A percentile compares a stretch with the other conserved stretches of the same genome.
phyloP scores from a whole-genome alignment of 53 echinoderm and acorn worm species.

The Luidia sarsii region DNA sequence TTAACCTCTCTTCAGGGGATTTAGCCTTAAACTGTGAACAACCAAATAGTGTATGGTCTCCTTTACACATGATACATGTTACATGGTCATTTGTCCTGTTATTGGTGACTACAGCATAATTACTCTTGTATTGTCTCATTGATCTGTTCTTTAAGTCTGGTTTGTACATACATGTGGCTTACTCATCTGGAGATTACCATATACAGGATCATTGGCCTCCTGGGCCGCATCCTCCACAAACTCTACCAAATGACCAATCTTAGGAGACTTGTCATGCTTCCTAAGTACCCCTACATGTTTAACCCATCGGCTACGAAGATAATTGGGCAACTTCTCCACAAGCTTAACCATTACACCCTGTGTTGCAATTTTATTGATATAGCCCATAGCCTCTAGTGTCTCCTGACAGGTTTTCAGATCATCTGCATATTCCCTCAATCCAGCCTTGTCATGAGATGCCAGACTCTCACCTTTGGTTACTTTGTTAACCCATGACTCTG shows the following conservation, averaged over 20 bases:
- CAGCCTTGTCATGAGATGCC: slow-evolving; percentile 27
- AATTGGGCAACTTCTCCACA: slow-evolving; percentile 37
- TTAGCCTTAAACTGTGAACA: slow-evolving; percentile 37
- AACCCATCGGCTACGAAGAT: slow-evolving; percentile 42
- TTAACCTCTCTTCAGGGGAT: slow-evolving; percentile 4
- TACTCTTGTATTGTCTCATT: background rate
- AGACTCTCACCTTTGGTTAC: slow-evolving; percentile 32
- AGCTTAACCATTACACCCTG: slow-evolving; percentile 32
- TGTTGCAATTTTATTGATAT: slow-evolving; percentile 18
- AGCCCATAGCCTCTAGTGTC: slow-evolving; percentile 50
- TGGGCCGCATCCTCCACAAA: slow-evolving; percentile 43
- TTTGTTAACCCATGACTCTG: slow-evolving; percentile 59
- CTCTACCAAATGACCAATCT: slow-evolving; percentile 36
- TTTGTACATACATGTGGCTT: slow-evolving; percentile 1
- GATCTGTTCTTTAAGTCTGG: background rate
- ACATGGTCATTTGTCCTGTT: background rate
- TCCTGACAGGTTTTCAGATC: slow-evolving; percentile 35
- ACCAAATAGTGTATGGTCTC: slow-evolving; percentile 18
- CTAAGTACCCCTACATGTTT: slow-evolving; percentile 19
- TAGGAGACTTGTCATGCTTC: slow-evolving; percentile 26
- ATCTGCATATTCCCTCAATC: slow-evolving; percentile 50
- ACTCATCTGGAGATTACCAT: slow-evolving; percentile 21
- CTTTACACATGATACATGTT: background rate
- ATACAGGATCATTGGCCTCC: slow-evolving; percentile 54
- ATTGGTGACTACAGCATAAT: background rate